Evolutionary conservation across 92 coral and sea anemone species (phyloP).

Genomic region (Epizoanthus illoricatus): DNA sequence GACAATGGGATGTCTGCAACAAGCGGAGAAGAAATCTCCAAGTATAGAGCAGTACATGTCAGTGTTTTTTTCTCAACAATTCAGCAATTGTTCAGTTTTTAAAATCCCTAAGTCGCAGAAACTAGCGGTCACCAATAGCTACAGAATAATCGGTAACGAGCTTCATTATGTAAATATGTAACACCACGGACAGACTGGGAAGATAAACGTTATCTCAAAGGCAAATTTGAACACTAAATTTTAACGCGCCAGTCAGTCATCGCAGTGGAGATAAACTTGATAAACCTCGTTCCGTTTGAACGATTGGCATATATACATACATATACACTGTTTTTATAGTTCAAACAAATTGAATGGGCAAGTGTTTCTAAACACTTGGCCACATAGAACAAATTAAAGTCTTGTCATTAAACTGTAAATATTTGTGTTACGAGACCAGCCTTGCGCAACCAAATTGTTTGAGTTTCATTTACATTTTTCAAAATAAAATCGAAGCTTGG

Average conservation of each 20-base stretch:
- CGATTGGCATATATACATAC: background rate
- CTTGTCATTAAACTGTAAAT: conserved; percentile 28
- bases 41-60: too few relatives aligned
- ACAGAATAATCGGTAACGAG: conserved; percentile 15
- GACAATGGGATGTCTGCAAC: background rate
- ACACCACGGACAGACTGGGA: background rate
- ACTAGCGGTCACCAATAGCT: background rate
- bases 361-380: conserved; percentile 13
- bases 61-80: too few relatives aligned
- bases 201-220: background rate
- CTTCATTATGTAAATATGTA: background rate
- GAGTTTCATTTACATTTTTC: background rate
- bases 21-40: background rate
- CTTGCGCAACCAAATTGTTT: conserved; percentile 22
- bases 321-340: background rate
- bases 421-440: conserved; percentile 28
- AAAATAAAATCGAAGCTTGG: too few relatives aligned
- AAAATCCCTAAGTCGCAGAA: conserved; percentile 7
- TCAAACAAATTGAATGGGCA: conserved; percentile 15
- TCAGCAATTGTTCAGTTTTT: background rate
- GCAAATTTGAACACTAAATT: conserved; percentile 2
- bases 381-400: conserved; percentile 17
- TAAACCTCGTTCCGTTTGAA: background rate
- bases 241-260: background rate
- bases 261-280: background rate